Conservation (phyloP, 2,888 invertebrate genomes). For the Amiota communis region DNA sequence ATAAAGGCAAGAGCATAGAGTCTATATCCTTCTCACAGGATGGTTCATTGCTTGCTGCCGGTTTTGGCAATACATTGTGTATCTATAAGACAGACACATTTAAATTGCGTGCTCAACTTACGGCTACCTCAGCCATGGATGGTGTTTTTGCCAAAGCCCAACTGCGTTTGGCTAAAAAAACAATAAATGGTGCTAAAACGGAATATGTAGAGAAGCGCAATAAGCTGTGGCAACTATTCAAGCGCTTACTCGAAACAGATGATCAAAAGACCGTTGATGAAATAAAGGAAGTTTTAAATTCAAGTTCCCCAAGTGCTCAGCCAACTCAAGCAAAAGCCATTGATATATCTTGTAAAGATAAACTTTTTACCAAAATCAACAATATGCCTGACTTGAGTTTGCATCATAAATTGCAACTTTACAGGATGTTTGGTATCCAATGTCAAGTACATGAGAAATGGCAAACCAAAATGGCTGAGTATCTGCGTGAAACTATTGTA, state of each 20-base stretch:
- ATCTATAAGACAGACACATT: constrained; percentile 79
- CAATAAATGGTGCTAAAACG: constrained; percentile 54
- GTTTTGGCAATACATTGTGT: constrained; percentile 80
- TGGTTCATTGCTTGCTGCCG: constrained; percentile 83
- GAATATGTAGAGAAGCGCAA: constrained; percentile 58
- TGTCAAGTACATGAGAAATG: constrained; percentile 57
- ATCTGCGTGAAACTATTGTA: constrained; percentile 52
- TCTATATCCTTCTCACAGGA: constrained; percentile 81
- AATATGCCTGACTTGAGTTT: constrained; percentile 66
- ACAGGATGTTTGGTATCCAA: constrained; percentile 64
- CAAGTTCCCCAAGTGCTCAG: constrained; percentile 45
- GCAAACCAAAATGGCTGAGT: constrained; percentile 48
- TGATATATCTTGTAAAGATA: constrained; percentile 32
- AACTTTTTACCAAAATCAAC: constrained; percentile 57
- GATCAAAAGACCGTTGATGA: constrained; percentile 61
- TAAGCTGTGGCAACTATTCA: constrained; percentile 59
- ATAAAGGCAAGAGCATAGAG: constrained; percentile 76
- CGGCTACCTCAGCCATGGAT: constrained; percentile 62
- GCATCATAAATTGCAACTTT: constrained; percentile 68
- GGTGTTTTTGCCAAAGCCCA: constrained; percentile 68
- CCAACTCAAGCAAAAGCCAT: too few relatives aligned
- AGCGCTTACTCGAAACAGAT: constrained; percentile 60
- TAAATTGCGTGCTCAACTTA: constrained; percentile 76
- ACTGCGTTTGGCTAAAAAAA: constrained; percentile 54
- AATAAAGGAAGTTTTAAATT: constrained; percentile 40